Base-by-base conservation (phyloP, 2,113 vertebrate species). In the Grus americana region DNA sequence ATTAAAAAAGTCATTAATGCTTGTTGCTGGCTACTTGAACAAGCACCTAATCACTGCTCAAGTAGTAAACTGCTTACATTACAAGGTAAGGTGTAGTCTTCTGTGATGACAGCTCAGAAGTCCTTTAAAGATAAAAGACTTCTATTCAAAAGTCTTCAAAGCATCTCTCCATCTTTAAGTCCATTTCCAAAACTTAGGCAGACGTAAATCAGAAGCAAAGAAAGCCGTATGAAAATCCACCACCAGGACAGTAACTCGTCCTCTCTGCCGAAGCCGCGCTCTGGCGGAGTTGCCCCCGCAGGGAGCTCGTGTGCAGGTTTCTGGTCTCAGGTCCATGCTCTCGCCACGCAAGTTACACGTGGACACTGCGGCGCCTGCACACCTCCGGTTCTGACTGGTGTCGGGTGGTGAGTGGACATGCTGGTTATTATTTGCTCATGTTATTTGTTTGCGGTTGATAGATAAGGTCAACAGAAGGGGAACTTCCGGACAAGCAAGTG, bases 271-370 rank as follows among this genome's bases (percentile, higher is more conserved):
- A 42, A 83, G 63, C 5, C 5, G 23, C 2, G 13, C 18, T 52
- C 12, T 22, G 34, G 15, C 12, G 15, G 27, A 62, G 29, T 17
- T 71, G 16, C 3, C 11, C 34, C 10, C 3, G 4, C 23, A 24
- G 24, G 12, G 17, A 68, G 23, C n/a, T 55, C 1, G 0, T 22
- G 11, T 47, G 6, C 1, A 5, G 5, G 4, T 5, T 66, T 52
- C 12, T 88, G 19, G 19, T 65, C 47, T 61, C 19, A 34, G n/a
- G 52, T 3, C 21, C 24, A 26, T 4, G 11, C 0, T 0, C 2
- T 52, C 7, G 17, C 0, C 0, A 5, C n/a, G 8, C 15, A 26
- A 32, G 49, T 54, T 68, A 10, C 9, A 5, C 3, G 1, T 11
- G 12, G 23, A 11, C 19, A 54, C 6, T 4, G 1, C 11, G 49